These are phyloP conservation scores for Oscheius sp. DNA, from an alignment of 1,140 invertebrate species.

Conservation along the genomic window DNA sequence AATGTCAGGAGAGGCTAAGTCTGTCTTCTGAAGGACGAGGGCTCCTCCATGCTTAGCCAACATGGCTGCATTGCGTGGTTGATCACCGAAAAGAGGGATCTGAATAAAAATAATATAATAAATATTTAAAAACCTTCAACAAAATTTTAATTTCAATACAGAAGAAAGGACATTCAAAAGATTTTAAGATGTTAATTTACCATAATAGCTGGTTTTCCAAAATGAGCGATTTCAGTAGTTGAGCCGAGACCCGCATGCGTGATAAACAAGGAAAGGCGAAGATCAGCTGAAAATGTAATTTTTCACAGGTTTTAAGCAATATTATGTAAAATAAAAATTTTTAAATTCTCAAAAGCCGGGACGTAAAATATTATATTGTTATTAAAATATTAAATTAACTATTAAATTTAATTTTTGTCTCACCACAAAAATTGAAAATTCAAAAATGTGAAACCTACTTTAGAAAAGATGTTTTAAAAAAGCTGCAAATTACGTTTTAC, in stretches of 20 bases:
- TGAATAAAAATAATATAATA: background rate
- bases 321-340: too few species aligned
- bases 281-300: slow-evolving; percentile 15
- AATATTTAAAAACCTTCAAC: background rate
- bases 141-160: background rate
- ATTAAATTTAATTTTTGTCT: too few species aligned
- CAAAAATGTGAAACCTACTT: too few species aligned
- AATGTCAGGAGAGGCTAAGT: background rate
- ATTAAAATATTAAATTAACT: too few species aligned
- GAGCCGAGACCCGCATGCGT: slow-evolving; percentile 31
- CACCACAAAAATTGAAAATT: too few species aligned
- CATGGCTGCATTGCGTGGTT: slow-evolving; percentile 25
- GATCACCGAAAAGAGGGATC: slow-evolving; percentile 29
- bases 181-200: too few species aligned
- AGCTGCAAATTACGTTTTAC: too few species aligned
- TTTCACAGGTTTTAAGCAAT: too few species aligned
- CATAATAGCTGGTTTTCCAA: slow-evolving; percentile 27
- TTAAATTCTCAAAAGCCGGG: too few species aligned
- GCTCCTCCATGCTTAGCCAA: slow-evolving; percentile 11
- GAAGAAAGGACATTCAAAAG: too few species aligned
- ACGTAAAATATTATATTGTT: too few species aligned
- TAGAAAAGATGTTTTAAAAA: too few species aligned
- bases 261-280: slow-evolving; percentile 14
- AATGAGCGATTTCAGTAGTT: slow-evolving; percentile 20
- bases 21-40: background rate